Percentiles rank a stretch among this genome's conserved stretches.
Evolutionary conservation across 2,113 vertebrate genomes (phyloP).

Genomic region (Bos indicus): DNA sequence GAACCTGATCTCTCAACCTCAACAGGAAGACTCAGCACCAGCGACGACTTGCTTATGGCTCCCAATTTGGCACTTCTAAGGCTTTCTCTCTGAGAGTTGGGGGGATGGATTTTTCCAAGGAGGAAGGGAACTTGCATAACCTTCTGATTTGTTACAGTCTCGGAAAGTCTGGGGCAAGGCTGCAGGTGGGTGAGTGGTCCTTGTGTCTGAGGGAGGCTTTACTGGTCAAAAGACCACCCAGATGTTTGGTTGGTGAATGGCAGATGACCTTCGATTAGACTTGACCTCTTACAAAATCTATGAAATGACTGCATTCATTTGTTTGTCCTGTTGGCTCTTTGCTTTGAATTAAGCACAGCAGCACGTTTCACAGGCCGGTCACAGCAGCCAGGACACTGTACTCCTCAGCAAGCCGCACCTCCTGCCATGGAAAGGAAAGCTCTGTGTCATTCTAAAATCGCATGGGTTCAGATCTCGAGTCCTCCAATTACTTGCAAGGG

Average conservation of each 20-base stretch:
- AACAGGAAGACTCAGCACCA: background rate
- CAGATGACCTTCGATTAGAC: background rate
- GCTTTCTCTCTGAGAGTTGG: background rate
- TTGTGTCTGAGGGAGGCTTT: background rate
- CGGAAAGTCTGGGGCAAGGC: background rate
- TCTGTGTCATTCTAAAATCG: background rate
- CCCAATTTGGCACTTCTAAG: conserved; percentile 39
- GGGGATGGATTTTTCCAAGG: background rate
- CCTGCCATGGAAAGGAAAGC: fast-evolving
- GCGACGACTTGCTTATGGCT: background rate
- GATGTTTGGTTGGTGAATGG: background rate
- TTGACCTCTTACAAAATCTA: background rate
- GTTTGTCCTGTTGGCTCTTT: background rate
- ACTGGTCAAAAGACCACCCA: background rate
- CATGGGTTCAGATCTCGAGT: background rate
- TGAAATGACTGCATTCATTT: background rate
- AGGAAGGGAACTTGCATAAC: background rate
- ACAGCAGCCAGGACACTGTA: too few species aligned
- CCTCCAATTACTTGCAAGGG: too few species aligned
- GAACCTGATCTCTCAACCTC: conserved; percentile 63
- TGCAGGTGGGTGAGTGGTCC: background rate
- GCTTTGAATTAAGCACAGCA: background rate
- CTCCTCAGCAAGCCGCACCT: fast-evolving
- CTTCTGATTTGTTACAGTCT: background rate
- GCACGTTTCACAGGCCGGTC: background rate